A percentile compares a stretch with the other conserved stretches of the same genome.
Conservation (phyloP, 2,113 vertebrate genomes). For the Petrocephalus microphthalmus region DNA sequence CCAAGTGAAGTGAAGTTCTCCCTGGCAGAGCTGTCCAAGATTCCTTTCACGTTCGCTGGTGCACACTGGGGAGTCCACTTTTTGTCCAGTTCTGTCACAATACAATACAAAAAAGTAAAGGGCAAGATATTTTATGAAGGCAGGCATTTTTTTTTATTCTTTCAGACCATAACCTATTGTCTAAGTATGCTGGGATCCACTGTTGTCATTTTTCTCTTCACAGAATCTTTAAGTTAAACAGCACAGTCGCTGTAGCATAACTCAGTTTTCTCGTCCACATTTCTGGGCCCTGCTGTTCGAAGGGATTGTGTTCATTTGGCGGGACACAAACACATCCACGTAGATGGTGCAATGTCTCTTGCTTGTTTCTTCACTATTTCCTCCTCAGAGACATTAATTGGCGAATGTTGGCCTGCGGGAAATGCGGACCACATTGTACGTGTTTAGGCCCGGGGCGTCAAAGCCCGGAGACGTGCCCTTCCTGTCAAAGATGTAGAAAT, state of each 20-base stretch:
- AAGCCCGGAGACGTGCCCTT: slow-evolving; percentile 78
- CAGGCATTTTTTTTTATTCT: not conserved
- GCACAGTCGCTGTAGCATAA: not conserved
- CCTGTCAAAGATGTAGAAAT: slow-evolving; percentile 70
- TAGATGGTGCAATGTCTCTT: not conserved
- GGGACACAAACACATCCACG: not conserved
- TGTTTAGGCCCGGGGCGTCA: slow-evolving; percentile 83
- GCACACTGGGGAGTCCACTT: not conserved
- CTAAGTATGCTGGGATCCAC: not conserved
- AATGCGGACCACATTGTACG: slow-evolving; percentile 73
- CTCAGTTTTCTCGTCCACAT: not conserved
- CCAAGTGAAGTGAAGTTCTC: not conserved
- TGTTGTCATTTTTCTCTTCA: not conserved
- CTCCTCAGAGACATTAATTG: slow-evolving; percentile 32
- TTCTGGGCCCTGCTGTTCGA: not conserved
- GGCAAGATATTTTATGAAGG: not conserved
- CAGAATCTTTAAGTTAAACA: not conserved
- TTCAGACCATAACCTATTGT: not conserved
- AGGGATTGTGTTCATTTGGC: not conserved
- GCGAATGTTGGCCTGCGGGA: slow-evolving; percentile 62
- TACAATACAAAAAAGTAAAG: not conserved
- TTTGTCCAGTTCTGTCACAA: not conserved
- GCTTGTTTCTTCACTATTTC: not conserved
- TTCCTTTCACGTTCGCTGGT: not conserved
- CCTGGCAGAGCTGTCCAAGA: not conserved